phyloP scores from a whole-genome alignment of 2,113 vertebrate species.

The Lota lota region DNA sequence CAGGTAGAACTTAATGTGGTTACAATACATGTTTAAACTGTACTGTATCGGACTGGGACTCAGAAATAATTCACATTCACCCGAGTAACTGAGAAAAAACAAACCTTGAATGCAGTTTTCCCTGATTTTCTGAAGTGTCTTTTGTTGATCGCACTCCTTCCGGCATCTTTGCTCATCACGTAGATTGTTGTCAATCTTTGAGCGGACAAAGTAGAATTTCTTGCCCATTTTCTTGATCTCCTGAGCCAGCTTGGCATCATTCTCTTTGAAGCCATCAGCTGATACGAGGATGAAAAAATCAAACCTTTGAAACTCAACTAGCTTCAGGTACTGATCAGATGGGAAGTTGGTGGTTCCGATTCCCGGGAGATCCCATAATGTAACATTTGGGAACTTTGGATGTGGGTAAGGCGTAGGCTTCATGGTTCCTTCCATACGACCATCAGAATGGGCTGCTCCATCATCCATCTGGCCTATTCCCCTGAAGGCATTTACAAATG shows the following conservation, averaged over 20 bases:
- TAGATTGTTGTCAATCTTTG: conserved; percentile 68
- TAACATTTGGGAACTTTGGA: conserved; percentile 59
- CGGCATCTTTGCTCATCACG: conserved; percentile 41
- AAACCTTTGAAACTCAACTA: conserved; percentile 58
- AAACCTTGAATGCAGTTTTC: conserved; percentile 39
- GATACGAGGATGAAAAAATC: conserved; percentile 75
- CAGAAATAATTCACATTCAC: no score
- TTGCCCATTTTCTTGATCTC: conserved; percentile 63
- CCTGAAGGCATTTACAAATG: conserved; percentile 72
- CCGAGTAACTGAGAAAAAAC: neutral
- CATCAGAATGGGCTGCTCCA: conserved; percentile 61
- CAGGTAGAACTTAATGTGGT: neutral
- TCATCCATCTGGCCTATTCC: conserved; percentile 65
- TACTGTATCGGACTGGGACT: no score
- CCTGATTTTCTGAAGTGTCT: conserved; percentile 26
- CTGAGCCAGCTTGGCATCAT: conserved; percentile 54
- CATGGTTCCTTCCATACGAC: conserved; percentile 71
- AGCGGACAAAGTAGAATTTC: conserved; percentile 74
- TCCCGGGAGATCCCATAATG: conserved; percentile 75
- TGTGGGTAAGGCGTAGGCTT: conserved; percentile 56
- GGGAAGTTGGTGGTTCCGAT: conserved; percentile 66
- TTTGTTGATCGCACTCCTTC: conserved; percentile 26
- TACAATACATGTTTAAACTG: no score
- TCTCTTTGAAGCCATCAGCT: conserved; percentile 61
- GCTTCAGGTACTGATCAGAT: conserved; percentile 64